Evolutionary conservation across 2,797 vertebrate species (phyloP).

Genomic region (Crypturellus tataupa): DNA sequence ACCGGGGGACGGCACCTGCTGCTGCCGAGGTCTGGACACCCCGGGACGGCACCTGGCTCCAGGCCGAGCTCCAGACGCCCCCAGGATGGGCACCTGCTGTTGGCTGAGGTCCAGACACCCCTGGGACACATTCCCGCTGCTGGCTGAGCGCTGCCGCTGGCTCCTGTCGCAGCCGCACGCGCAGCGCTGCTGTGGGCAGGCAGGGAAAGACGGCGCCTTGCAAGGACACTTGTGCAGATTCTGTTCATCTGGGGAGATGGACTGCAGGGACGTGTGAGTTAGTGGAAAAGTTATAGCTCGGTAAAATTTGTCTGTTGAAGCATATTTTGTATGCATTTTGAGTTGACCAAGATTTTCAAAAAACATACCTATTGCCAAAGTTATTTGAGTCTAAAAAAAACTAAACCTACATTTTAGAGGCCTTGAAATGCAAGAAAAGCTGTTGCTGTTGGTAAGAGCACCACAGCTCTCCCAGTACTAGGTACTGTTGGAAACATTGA

Average conservation of each 20-base stretch:
- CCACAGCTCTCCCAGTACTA: background rate
- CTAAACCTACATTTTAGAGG: background rate
- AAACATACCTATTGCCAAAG: background rate
- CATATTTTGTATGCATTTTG: background rate
- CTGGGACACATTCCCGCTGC: no score
- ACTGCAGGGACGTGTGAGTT: background rate
- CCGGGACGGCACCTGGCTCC: no score
- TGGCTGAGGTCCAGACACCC: no score
- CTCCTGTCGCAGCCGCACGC: no score
- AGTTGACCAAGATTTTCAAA: background rate
- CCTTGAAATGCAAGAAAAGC: background rate
- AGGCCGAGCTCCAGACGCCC: no score
- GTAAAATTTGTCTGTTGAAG: background rate
- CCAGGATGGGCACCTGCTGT: no score
- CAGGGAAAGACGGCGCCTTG: no score
- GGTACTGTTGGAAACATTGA: background rate
- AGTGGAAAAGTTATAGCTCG: background rate
- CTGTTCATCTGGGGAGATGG: background rate
- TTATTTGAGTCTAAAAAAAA: background rate
- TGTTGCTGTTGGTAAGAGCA: background rate
- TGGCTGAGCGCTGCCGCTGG: no score
- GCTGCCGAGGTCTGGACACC: no score
- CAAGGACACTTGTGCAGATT: background rate
- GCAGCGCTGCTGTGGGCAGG: no score
- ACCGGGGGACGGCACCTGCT: background rate